A percentile compares a stretch with the other conserved stretches of the same genome.
These are phyloP conservation scores for Boloria euphrosyne DNA, from an alignment of 2,888 invertebrate genomes.

Conservation along the genomic window DNA sequence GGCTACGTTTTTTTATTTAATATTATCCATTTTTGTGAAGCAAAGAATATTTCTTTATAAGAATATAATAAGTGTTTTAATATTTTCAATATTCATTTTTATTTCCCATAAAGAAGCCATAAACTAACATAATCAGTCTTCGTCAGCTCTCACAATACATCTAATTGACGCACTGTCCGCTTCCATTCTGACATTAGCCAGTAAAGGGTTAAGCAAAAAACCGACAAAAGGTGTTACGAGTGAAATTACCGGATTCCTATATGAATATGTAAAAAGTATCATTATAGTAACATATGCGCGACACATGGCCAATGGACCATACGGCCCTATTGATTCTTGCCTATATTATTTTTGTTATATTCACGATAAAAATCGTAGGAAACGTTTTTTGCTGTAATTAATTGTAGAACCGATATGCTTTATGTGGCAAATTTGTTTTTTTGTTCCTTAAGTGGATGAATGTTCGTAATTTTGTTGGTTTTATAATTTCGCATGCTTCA, in stretches of 20 bases:
- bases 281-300: conserved; percentile 66
- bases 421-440: conserved; percentile 24
- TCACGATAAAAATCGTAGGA: conserved; percentile 56
- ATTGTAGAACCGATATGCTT: conserved; percentile 40
- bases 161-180: conserved; percentile 66
- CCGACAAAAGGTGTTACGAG: conserved; percentile 64
- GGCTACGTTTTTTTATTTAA: too few species aligned
- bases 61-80: not conserved
- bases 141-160: conserved; percentile 50
- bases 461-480: conserved; percentile 25
- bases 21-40: not conserved
- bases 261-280: conserved; percentile 63
- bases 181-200: conserved; percentile 57
- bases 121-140: conserved; percentile 50
- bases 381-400: conserved; percentile 55
- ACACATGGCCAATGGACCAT: conserved; percentile 71
- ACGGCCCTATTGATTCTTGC: conserved; percentile 61
- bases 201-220: conserved; percentile 66
- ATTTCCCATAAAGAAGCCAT: not conserved
- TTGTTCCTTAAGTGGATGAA: conserved; percentile 26
- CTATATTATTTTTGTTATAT: conserved; percentile 54
- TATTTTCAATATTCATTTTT: not conserved
- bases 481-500: conserved; percentile 22
- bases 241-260: conserved; percentile 64
- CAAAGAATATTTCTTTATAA: not conserved